phyloP scores from a whole-genome alignment of 2,113 vertebrate species.

The Hystrix brachyura region DNA sequence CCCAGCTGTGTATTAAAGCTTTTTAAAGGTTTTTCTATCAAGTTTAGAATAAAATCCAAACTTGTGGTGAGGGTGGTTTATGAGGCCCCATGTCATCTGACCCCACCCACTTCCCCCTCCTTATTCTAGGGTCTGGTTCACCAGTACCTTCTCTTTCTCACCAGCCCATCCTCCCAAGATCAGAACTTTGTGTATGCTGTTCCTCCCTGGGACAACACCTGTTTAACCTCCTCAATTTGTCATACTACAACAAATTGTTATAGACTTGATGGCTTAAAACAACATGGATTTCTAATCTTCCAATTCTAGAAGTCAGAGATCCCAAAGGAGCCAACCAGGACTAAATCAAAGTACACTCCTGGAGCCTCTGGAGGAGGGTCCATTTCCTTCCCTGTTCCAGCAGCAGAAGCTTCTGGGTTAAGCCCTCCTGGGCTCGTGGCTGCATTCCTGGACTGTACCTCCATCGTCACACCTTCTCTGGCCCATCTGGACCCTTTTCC shows the following conservation, averaged over 20 bases:
- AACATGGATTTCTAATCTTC: not conserved
- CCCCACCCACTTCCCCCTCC: no score
- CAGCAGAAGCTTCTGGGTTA: not conserved
- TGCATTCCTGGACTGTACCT: not conserved
- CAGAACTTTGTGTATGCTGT: not conserved
- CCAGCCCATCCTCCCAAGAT: not conserved
- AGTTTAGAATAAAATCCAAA: not conserved
- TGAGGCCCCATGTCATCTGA: not conserved
- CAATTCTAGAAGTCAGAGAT: not conserved
- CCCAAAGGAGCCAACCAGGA: not conserved
- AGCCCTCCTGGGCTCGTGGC: not conserved
- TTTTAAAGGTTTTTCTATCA: not conserved
- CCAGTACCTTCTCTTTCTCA: not conserved
- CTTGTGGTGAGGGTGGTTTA: not conserved
- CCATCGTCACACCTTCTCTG: not conserved
- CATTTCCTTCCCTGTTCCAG: not conserved
- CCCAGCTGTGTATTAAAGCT: not conserved
- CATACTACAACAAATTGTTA: not conserved
- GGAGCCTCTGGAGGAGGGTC: not conserved
- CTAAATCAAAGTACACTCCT: not conserved
- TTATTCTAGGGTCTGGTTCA: rapidly evolving
- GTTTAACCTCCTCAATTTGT: not conserved
- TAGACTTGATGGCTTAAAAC: not conserved
- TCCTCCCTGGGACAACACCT: not conserved
- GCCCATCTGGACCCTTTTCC: not conserved